phyloP scores from a whole-genome alignment of 2,113 vertebrate species.

The Ariopsis seemanni region DNA sequence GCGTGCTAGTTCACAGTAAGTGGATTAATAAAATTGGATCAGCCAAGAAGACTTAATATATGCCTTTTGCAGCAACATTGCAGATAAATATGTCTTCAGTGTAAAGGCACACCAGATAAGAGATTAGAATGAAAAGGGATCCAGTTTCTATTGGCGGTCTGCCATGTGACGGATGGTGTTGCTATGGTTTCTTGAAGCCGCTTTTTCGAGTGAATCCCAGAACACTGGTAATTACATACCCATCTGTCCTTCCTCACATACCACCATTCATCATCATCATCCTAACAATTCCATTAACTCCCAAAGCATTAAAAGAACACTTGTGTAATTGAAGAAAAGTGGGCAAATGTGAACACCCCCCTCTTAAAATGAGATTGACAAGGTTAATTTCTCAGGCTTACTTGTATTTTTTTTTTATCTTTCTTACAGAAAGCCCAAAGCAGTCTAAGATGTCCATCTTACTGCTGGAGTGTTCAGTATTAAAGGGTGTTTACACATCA shows the following conservation, averaged over 20 bases:
- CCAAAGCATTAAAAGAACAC: conserved; percentile 47
- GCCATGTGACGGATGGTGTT: conserved; percentile 55
- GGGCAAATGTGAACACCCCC: conserved; percentile 31
- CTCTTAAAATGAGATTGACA: conserved; percentile 52
- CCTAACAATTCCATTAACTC: conserved; percentile 57
- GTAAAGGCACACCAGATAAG: conserved; percentile 36
- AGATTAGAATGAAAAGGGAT: conserved; percentile 45
- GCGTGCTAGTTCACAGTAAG: not conserved
- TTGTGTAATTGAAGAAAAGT: conserved; percentile 47
- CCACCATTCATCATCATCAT: conserved; percentile 59
- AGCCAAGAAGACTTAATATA: conserved; percentile 6
- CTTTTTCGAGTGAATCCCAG: conserved; percentile 51
- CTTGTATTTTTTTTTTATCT: conserved; percentile 21
- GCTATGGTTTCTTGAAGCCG: conserved; percentile 55
- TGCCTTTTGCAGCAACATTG: not conserved
- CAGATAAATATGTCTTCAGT: conserved; percentile 16
- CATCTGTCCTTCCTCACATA: conserved; percentile 55
- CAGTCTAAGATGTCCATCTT: not conserved
- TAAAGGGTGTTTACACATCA: not conserved
- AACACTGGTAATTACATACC: conserved; percentile 57
- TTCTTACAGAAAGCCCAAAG: conserved; percentile 1
- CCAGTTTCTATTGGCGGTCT: conserved; percentile 55
- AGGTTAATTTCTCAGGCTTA: conserved; percentile 53
- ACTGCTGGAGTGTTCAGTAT: conserved; percentile 7
- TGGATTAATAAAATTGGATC: conserved; percentile 1